Percentiles rank a stretch among this genome's conserved stretches.
Conservation (phyloP, 53 echinoderm and acorn worm genomes). For the Henricia sp. region DNA sequence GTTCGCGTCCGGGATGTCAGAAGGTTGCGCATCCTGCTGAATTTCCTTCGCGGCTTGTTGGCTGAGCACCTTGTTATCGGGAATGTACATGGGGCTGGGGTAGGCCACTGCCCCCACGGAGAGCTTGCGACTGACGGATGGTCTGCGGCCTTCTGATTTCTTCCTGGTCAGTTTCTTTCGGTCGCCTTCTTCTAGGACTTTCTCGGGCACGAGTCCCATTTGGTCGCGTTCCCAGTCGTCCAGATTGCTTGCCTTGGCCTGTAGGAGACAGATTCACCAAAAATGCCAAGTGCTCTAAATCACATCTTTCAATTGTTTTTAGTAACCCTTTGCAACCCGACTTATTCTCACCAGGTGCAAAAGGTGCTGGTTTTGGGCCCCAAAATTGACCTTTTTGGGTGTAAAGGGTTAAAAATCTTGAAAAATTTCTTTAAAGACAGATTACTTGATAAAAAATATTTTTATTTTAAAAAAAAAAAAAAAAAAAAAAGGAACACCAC, state of each 20-base stretch:
- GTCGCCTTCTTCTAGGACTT: neutral
- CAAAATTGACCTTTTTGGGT: too few species aligned
- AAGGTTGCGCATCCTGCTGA: neutral
- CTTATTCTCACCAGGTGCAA: too few species aligned
- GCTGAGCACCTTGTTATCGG: conserved; percentile 32
- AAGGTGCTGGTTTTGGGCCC: too few species aligned
- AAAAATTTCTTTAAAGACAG: too few species aligned
- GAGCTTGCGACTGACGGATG: conserved; percentile 30
- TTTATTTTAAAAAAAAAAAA: too few species aligned
- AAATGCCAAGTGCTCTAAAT: too few species aligned
- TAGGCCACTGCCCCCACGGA: conserved; percentile 59
- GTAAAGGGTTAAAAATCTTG: too few species aligned
- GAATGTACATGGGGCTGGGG: conserved; percentile 37
- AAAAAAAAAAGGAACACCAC: too few species aligned
- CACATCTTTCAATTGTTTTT: too few species aligned
- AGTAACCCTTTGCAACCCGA: too few species aligned
- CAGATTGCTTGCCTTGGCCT: conserved; percentile 58
- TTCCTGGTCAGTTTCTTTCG: conserved; percentile 7
- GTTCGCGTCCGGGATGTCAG: neutral
- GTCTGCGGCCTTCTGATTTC: conserved; percentile 22
- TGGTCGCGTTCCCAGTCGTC: conserved; percentile 55
- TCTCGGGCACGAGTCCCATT: conserved; percentile 22
- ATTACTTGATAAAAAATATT: too few species aligned
- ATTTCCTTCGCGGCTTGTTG: conserved; percentile 8
- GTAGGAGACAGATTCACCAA: too few species aligned